These are phyloP conservation scores for Malachius bipustulatus DNA, from an alignment of 2,888 invertebrate species.

Conservation along the genomic window DNA sequence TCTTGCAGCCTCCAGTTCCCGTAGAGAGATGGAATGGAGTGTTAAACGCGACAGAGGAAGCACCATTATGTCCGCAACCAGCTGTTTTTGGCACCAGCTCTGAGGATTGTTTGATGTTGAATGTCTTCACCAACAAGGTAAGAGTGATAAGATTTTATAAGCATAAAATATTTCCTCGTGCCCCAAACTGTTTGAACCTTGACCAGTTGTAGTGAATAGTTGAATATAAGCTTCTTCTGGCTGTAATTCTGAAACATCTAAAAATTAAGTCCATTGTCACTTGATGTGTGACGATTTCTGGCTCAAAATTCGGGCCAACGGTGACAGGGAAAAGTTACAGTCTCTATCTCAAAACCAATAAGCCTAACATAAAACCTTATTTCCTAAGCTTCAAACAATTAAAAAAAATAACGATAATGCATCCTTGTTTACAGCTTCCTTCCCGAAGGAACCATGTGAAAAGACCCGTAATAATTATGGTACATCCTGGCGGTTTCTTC, in stretches of 20 bases:
- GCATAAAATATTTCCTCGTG: too few species aligned
- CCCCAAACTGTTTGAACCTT: too few species aligned
- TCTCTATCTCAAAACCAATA: too few species aligned
- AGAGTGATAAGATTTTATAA: too few species aligned
- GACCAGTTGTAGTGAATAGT: too few species aligned
- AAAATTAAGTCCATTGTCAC: too few species aligned
- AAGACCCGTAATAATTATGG: conserved; percentile 49
- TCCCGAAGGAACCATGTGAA: conserved; percentile 22
- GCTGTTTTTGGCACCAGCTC: conserved; percentile 30
- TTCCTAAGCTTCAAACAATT: not conserved
- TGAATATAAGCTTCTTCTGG: too few species aligned
- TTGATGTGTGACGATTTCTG: too few species aligned
- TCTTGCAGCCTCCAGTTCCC: conserved; percentile 27
- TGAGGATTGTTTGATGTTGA: conserved; percentile 52
- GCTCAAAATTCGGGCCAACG: too few species aligned
- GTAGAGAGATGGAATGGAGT: conserved; percentile 26
- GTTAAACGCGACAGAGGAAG: conserved; percentile 29
- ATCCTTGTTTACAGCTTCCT: conserved; percentile 22
- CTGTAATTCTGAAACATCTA: too few species aligned
- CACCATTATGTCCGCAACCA: conserved; percentile 29
- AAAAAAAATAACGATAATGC: conserved; percentile 5
- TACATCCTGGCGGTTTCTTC: conserved; percentile 54
- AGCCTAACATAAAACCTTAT: too few species aligned
- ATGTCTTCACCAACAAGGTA: conserved; percentile 45
- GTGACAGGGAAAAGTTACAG: too few species aligned